A percentile compares a stretch with the other conserved stretches of the same genome.
Evolutionary conservation across 2,113 vertebrate genomes (phyloP).

Genomic region (Takifugu bimaculatus): DNA sequence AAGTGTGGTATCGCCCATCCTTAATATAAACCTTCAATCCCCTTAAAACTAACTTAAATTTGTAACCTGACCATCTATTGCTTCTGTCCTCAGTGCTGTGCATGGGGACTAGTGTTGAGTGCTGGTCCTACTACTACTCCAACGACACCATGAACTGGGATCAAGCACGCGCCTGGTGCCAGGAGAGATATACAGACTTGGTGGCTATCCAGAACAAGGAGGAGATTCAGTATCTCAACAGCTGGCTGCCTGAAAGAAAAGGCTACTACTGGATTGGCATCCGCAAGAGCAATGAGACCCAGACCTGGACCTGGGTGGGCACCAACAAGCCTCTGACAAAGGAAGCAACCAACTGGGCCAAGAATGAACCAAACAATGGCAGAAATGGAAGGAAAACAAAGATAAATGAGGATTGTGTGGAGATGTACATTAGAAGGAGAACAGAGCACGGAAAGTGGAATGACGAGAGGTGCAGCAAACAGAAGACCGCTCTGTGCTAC

Average conservation of each 20-base stretch:
- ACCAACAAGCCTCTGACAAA: conserved; percentile 77
- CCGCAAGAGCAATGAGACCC: too few relatives aligned
- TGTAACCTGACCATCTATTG: conserved; percentile 6
- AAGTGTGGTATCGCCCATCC: too few relatives aligned
- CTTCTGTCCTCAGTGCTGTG: conserved; percentile 61
- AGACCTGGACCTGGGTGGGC: conserved; percentile 90
- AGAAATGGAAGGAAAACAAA: fast-evolving
- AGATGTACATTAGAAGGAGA: conserved; percentile 84
- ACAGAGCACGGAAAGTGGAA: conserved; percentile 82
- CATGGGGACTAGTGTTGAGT: conserved; percentile 54
- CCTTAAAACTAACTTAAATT: background rate
- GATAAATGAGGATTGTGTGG: conserved; percentile 85
- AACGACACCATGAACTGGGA: conserved; percentile 71
- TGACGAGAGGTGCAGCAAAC: conserved; percentile 77
- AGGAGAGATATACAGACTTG: conserved; percentile 79
- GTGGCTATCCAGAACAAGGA: conserved; percentile 63
- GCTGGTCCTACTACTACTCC: conserved; percentile 83
- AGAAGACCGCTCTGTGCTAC: conserved; percentile 86
- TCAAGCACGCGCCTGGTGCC: conserved; percentile 77
- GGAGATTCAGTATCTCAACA: too few relatives aligned
- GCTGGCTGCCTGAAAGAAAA: too few relatives aligned
- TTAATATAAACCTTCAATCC: background rate
- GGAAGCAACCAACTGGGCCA: conserved; percentile 87
- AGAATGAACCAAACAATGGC: conserved; percentile 82
- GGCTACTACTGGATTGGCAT: too few relatives aligned